Percentiles rank a stretch among this genome's conserved stretches.
phyloP scores from a whole-genome alignment of 2,797 vertebrate species.

The Cichlasoma orientale region DNA sequence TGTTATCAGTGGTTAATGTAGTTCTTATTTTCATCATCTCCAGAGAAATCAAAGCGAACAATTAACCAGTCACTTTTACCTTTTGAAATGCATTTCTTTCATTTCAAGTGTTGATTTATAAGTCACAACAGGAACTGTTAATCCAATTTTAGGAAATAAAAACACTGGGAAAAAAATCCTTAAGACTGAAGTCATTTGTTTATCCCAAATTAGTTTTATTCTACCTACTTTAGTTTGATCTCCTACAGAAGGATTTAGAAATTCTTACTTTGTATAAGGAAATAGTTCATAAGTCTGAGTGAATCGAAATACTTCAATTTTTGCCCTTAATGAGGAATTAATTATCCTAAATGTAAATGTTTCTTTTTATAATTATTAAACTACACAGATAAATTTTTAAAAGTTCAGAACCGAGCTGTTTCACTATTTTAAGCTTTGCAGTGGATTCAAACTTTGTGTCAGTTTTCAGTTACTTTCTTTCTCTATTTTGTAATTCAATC shows the following conservation, averaged over 20 bases:
- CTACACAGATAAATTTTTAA: not conserved
- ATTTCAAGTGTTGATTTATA: slow-evolving; percentile 11
- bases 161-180: not conserved
- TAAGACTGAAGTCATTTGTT: not conserved
- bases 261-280: slow-evolving; percentile 1
- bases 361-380: not conserved
- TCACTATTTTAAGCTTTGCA: not conserved
- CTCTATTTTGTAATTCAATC: not conserved
- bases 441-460: not conserved
- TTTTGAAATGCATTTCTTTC: slow-evolving; percentile 20
- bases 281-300: not conserved
- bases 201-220: not conserved
- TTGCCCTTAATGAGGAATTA: not conserved
- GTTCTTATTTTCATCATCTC: slow-evolving; percentile 32
- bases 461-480: not conserved
- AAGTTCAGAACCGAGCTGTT: not conserved
- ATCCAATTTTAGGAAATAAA: slow-evolving; percentile 24
- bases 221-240: not conserved
- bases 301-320: not conserved
- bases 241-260: not conserved
- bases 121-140: slow-evolving; percentile 1
- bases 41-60: slow-evolving; percentile 49
- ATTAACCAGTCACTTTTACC: slow-evolving; percentile 43
- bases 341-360: not conserved
- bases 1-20: slow-evolving; percentile 48